phyloP scores from a whole-genome alignment of 2,797 vertebrate species.

The Enteromius trimaculatus region DNA sequence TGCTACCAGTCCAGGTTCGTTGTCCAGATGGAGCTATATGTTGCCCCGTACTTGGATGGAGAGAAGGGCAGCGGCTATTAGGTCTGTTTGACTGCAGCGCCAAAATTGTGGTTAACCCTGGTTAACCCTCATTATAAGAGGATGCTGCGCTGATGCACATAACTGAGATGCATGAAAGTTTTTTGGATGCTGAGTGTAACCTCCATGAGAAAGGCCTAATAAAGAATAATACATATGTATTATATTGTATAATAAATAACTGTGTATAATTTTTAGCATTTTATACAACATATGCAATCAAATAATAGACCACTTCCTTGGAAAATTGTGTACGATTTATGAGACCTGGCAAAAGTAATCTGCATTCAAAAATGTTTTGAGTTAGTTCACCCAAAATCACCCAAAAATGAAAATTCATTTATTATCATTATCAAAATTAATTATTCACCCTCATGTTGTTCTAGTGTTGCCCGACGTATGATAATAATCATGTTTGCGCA shows the following conservation, averaged over 20 bases:
- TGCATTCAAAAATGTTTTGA: neutral
- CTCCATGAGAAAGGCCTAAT: neutral
- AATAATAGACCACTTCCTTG: slow-evolving; percentile 21
- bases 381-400: neutral
- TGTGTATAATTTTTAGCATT: slow-evolving; percentile 2
- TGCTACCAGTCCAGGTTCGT: slow-evolving; percentile 70
- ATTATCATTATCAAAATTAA: too few relatives aligned
- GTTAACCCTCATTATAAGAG: slow-evolving; percentile 20
- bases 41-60: slow-evolving; percentile 45
- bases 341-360: neutral
- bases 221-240: neutral
- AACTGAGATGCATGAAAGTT: neutral
- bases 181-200: neutral
- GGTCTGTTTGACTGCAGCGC: slow-evolving; percentile 16
- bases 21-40: slow-evolving; percentile 60
- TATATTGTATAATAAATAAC: neutral
- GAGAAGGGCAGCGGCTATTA: slow-evolving; percentile 26
- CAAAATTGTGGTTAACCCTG: slow-evolving; percentile 3
- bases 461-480: too few relatives aligned
- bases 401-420: neutral
- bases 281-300: slow-evolving; percentile 12
- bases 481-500: too few relatives aligned
- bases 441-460: too few relatives aligned
- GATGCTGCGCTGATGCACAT: neutral
- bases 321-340: slow-evolving; percentile 2